Conservation (phyloP, 2,888 invertebrate species). For the Allolobophora icterica region DNA sequence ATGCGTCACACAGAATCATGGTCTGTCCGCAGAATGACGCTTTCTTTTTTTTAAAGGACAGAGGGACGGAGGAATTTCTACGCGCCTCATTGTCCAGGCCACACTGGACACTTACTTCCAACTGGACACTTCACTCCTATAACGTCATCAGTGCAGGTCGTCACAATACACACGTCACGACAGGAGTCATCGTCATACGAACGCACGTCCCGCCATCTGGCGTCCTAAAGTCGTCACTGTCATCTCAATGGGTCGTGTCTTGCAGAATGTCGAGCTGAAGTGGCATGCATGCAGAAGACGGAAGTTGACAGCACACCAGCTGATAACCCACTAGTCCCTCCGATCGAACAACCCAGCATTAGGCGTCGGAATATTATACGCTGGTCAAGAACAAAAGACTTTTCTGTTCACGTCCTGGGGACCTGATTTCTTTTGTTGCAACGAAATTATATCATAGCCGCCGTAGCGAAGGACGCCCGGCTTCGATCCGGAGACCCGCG, state of each 20-base stretch:
- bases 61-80: no score
- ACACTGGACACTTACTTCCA: no score
- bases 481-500: neutral
- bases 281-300: neutral
- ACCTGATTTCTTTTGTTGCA: neutral
- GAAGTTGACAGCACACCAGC: neutral
- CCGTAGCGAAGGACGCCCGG: no score
- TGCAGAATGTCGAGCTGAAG: no score
- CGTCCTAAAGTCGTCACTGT: neutral
- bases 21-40: no score
- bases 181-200: neutral
- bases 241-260: neutral
- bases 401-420: neutral
- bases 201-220: neutral
- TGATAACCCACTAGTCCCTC: no score
- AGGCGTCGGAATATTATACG: neutral
- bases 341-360: constrained; percentile 6
- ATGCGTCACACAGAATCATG: no score
- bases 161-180: neutral
- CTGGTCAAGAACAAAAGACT: neutral
- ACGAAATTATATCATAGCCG: neutral
- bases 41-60: no score
- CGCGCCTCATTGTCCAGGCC: no score
- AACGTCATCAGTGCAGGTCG: no score
- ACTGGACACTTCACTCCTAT: no score